A percentile compares a stretch with the other conserved stretches of the same genome.
Conservation (phyloP, 2,888 invertebrate species). For the Hoplodrina blanda region DNA sequence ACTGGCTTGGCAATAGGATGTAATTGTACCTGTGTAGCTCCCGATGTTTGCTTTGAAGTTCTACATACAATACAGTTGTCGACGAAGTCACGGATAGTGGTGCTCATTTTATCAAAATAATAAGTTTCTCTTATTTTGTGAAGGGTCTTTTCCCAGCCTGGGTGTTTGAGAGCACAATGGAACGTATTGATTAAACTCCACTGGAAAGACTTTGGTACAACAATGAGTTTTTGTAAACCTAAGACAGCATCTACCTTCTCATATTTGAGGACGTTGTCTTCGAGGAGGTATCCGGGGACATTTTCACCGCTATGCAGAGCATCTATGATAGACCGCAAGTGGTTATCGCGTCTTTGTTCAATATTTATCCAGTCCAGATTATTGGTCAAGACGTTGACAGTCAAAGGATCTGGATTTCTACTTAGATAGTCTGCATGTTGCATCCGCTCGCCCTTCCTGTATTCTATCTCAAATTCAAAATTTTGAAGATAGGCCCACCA, state of each 20-base stretch:
- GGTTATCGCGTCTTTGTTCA: constrained; percentile 42
- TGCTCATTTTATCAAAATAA: too few relatives aligned
- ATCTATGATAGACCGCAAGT: background rate
- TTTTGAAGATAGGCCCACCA: constrained; percentile 70
- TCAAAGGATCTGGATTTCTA: constrained; percentile 44
- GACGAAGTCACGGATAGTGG: too few relatives aligned
- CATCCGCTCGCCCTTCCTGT: constrained; percentile 52
- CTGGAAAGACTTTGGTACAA: too few relatives aligned
- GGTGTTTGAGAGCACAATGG: constrained; percentile 4
- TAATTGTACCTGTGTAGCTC: constrained; percentile 20
- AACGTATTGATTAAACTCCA: constrained; percentile 56
- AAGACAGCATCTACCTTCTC: background rate
- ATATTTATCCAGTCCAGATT: constrained; percentile 59
- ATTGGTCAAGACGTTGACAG: constrained; percentile 51
- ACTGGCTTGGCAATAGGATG: constrained; percentile 45
- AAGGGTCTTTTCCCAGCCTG: too few relatives aligned
- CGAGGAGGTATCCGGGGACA: background rate
- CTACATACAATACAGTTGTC: constrained; percentile 6
- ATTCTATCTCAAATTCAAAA: constrained; percentile 60
- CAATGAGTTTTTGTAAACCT: background rate
- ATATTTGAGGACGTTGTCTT: constrained; percentile 1
- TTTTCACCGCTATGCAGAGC: background rate
- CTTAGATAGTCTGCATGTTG: constrained; percentile 65
- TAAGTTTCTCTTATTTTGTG: too few relatives aligned
- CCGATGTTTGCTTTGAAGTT: too few relatives aligned